A percentile compares a stretch with the other conserved stretches of the same genome.
Conservation (phyloP, 2,113 vertebrate genomes). For the Acrocephalus kingi region DNA sequence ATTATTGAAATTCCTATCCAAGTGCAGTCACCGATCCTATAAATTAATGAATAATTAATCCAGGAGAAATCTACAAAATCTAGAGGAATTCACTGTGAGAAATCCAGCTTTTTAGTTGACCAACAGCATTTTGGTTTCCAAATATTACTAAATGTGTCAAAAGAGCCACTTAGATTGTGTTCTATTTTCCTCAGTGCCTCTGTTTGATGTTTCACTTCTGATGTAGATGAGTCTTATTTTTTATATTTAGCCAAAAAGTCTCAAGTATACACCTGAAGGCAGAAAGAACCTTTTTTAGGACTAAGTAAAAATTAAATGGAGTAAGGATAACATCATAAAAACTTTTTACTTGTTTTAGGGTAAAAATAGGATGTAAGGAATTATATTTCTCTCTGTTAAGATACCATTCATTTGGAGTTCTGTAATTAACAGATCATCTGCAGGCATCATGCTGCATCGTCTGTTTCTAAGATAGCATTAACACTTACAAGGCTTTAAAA, state of each 20-base stretch:
- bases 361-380: not conserved
- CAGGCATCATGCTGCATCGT: not conserved
- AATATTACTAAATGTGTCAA: not conserved
- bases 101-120: not conserved
- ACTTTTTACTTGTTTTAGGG: not conserved
- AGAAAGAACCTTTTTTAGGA: not conserved
- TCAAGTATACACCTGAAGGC: not conserved
- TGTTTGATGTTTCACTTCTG: not conserved
- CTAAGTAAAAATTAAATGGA: not conserved
- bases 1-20: not conserved
- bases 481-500: not conserved
- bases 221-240: not conserved
- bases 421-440: not conserved
- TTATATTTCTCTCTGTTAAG: not conserved
- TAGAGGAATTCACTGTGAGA: not conserved
- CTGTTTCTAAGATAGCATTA: not conserved
- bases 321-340: not conserved
- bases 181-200: not conserved
- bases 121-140: not conserved
- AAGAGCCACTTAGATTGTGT: not conserved
- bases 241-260: not conserved
- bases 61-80: not conserved
- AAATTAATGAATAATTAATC: conserved; percentile 19
- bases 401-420: not conserved
- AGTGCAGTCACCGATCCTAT: not conserved